phyloP scores from a whole-genome alignment of 2,113 vertebrate species.

The Cavia porcellus region DNA sequence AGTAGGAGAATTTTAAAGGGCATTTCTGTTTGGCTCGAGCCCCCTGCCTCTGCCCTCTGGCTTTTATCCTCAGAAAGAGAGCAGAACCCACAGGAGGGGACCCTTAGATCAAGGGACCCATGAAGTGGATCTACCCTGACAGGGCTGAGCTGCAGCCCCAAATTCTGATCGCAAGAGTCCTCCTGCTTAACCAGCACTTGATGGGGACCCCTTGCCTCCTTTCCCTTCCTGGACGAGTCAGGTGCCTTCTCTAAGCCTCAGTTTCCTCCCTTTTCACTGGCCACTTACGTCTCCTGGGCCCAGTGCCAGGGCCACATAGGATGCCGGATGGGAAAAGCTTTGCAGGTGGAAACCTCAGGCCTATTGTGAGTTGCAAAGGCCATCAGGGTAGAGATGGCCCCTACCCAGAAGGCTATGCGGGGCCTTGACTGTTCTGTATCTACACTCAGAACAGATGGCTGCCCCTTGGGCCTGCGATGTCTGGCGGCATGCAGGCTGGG shows the following conservation, averaged over 20 bases:
- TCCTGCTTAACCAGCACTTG: neutral
- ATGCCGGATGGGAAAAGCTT: neutral
- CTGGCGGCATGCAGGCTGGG: neutral
- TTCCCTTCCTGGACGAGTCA: neutral
- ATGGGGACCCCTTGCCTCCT: too few species aligned
- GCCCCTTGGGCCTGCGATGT: accelerated
- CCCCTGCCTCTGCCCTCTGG: neutral
- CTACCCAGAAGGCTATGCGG: neutral
- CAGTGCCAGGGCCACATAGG: neutral
- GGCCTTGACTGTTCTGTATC: neutral
- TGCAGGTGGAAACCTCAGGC: neutral
- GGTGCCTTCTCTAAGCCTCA: neutral
- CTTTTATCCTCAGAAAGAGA: neutral
- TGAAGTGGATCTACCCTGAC: neutral
- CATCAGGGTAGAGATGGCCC: accelerated
- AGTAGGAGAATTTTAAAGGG: neutral
- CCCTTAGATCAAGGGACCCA: neutral
- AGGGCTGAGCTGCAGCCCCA: neutral
- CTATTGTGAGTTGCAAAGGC: neutral
- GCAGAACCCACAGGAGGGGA: neutral
- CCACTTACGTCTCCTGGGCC: neutral
- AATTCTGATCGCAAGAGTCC: neutral
- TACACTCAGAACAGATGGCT: neutral
- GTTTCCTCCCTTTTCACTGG: neutral
- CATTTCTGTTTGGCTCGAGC: neutral